Evolutionary conservation across 2,888 invertebrate genomes (phyloP).

Genomic region (Hydraecia micacea): DNA sequence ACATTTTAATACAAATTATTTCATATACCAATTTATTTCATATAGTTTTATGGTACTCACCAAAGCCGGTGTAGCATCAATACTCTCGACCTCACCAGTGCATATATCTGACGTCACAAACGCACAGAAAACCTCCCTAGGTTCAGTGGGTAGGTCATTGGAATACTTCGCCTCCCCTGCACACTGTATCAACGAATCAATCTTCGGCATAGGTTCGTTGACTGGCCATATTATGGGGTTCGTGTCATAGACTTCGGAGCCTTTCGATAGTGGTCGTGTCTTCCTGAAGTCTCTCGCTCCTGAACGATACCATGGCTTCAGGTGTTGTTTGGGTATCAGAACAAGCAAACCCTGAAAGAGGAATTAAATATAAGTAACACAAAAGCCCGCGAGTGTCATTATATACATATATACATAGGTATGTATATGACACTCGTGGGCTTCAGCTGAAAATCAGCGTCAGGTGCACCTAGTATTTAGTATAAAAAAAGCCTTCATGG

Average conservation of each 20-base stretch:
- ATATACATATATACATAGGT: too few species aligned
- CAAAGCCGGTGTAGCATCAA: slow-evolving; percentile 92
- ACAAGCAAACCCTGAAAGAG: slow-evolving; percentile 87
- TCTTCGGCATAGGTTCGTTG: slow-evolving; percentile 92
- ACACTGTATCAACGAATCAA: slow-evolving; percentile 91
- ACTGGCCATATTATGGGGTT: slow-evolving; percentile 92
- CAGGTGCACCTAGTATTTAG: not conserved
- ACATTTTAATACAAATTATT: not conserved
- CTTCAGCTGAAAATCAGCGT: not conserved
- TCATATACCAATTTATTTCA: not conserved
- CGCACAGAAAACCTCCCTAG: slow-evolving; percentile 92
- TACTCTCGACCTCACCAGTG: slow-evolving; percentile 89
- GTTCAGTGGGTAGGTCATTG: slow-evolving; percentile 90
- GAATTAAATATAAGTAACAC: not conserved
- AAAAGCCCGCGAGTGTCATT: too few species aligned
- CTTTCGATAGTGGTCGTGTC: slow-evolving; percentile 90
- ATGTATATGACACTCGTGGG: not conserved
- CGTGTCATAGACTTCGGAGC: slow-evolving; percentile 91
- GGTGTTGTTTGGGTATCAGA: slow-evolving; percentile 83
- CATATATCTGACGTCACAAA: slow-evolving; percentile 90
- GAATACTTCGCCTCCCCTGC: slow-evolving; percentile 92
- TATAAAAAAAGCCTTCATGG: too few species aligned
- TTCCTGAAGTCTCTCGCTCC: slow-evolving; percentile 87
- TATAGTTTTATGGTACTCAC: slow-evolving; percentile 78
- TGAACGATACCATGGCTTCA: slow-evolving; percentile 86